Base-by-base conservation (phyloP, 2,888 invertebrate genomes). In the Aphodius sticticus region DNA sequence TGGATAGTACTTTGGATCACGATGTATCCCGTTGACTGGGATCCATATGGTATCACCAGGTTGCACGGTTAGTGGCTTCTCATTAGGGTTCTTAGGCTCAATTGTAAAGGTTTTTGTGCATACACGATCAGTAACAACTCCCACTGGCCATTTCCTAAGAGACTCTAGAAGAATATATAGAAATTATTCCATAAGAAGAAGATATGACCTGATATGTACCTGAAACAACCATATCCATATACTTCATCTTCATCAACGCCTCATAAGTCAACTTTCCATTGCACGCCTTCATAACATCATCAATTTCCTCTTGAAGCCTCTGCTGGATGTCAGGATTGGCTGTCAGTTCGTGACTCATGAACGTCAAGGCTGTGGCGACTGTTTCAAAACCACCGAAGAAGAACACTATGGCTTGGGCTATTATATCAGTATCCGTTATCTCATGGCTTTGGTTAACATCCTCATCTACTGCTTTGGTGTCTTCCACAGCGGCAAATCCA, bases 161-260 rank as follows among this genome's bases (percentile, higher is more conserved):
- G 83, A 81, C 83, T 86, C 86, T 85, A 79, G 7, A 70, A 26
- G 7, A 16, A 70, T 0, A 7, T 3, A 14, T 1, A 16, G 15
- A 26, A 16, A 70, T 16, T 2, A 69, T n/a, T 15, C 69, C 2
- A 69, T 14, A 2, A 69, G 14, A 0, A 15, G 6, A 35, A 76
- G 6, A 12, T n/a, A 76, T 12, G 6, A 76, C 35, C 16, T 53
- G 12, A 76, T 53, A 76, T 15, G 6, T 76, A 76, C 76, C 78
- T 83, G 91, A 91, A 0, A 92, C 86, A 0, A 92, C 91, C 92
- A 92, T 92, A 77, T 93, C 92, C 88, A 93, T 85, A 78, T 92
- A 93, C 12, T 88, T 88, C 91, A 93, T 90, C 16, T 88, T 89
- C 79, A 90, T 89, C 0, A 93, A 86, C 0, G 88, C 87, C 14